These are phyloP conservation scores for rabbit (Oryctolagus cuniculus) DNA, from an alignment of 2,113 vertebrate genomes.

Conservation along the genomic window mOryCun1.1 NC_091436.1:9350501-9351000, in stretches of 20 bases:
- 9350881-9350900: neutral
- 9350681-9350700: neutral
- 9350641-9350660: conserved; percentile 2
- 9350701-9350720: neutral
- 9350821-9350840: conserved; percentile 6
- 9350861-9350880: neutral
- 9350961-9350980: neutral
- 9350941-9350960: neutral
- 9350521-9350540: no score
- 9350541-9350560: no score
- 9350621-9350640: conserved; percentile 16
- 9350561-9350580: neutral
- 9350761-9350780: neutral
- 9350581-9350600: neutral
- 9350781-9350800: neutral
- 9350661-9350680: neutral
- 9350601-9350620: neutral
- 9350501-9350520: no score
- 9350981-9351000: neutral
- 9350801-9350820: conserved; percentile 15
- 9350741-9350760: neutral
- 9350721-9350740: neutral
- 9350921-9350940: neutral
- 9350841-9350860: neutral
- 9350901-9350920: neutral